Evolutionary conservation across 2,113 vertebrate genomes (phyloP).

Genomic region (Felis chaus): DNA sequence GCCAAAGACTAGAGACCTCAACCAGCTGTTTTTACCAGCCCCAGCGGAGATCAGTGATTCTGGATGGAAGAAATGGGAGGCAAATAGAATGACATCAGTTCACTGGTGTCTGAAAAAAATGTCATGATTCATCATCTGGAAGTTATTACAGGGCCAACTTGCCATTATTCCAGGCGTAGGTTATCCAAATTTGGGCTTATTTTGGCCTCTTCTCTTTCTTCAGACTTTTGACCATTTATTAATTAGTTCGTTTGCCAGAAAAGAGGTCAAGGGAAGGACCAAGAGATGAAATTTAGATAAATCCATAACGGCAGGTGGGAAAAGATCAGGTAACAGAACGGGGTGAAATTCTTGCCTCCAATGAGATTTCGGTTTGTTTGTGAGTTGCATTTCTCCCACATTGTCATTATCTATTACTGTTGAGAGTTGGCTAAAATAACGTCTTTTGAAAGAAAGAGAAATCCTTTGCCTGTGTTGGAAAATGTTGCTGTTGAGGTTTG

Average conservation of each 20-base stretch:
- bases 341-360: not conserved
- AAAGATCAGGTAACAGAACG: constrained; percentile 12
- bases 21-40: constrained; percentile 99
- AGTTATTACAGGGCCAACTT: constrained; percentile 57
- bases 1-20: constrained; percentile 97
- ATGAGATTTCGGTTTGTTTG: not conserved
- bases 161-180: constrained; percentile 23
- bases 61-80: constrained; percentile 95
- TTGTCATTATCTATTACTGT: not conserved
- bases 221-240: constrained; percentile 35
- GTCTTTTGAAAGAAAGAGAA: constrained; percentile 66
- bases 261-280: constrained; percentile 11
- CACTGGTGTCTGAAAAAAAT: constrained; percentile 34
- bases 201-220: constrained; percentile 37
- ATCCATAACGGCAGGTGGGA: not conserved
- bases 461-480: constrained; percentile 55
- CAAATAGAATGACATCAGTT: constrained; percentile 91
- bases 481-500: constrained; percentile 62
- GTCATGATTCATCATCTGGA: constrained; percentile 33
- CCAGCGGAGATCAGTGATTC: constrained; percentile 96
- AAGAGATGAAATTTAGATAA: constrained; percentile 27
- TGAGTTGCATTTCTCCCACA: not conserved
- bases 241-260: constrained; percentile 41
- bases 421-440: constrained; percentile 59
- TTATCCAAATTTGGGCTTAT: not conserved